These are phyloP conservation scores for Procambarus virginalis DNA, from an alignment of 1,140 invertebrate species.

Conservation along the genomic window DNA sequence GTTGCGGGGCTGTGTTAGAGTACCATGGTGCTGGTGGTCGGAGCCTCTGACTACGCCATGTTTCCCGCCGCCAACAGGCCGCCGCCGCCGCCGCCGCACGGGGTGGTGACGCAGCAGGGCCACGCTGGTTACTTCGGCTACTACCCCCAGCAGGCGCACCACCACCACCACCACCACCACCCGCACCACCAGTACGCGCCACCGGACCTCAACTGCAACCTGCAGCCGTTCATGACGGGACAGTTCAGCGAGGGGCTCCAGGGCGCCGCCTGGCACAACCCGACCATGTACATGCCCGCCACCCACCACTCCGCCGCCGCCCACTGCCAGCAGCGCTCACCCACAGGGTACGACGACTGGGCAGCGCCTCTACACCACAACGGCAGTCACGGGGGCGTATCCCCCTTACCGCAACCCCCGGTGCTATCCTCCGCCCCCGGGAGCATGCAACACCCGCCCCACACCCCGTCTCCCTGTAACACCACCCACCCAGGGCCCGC, in stretches of 20 bases:
- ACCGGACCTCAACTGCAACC: conserved; percentile 52
- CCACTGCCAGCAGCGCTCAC: conserved; percentile 38
- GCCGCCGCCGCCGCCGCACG: conserved; percentile 14
- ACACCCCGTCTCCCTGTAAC: conserved; percentile 48
- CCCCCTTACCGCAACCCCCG: conserved; percentile 23
- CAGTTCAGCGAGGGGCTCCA: conserved; percentile 42
- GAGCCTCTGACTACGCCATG: conserved; percentile 26
- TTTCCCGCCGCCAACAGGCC: conserved; percentile 58
- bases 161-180: conserved; percentile 34
- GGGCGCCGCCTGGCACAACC: conserved; percentile 44
- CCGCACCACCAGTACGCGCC: conserved; percentile 47
- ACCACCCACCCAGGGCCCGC: not conserved
- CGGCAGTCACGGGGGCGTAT: conserved; percentile 9
- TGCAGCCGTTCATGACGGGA: conserved; percentile 50
- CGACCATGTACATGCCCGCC: conserved; percentile 36
- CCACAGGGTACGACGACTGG: conserved; percentile 49
- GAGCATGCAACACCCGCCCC: conserved; percentile 28
- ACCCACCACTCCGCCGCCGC: conserved; percentile 41
- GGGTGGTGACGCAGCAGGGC: conserved; percentile 44
- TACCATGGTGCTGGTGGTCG: conserved; percentile 50
- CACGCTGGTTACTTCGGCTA: conserved; percentile 44
- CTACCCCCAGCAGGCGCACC: conserved; percentile 30
- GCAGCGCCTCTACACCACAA: conserved; percentile 26
- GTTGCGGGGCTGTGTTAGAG: not conserved
- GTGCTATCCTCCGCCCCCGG: not conserved